A percentile compares a stretch with the other conserved stretches of the same genome.
Conservation (phyloP, 2,797 vertebrate species). For the Pantherophis vulpinus region DNA sequence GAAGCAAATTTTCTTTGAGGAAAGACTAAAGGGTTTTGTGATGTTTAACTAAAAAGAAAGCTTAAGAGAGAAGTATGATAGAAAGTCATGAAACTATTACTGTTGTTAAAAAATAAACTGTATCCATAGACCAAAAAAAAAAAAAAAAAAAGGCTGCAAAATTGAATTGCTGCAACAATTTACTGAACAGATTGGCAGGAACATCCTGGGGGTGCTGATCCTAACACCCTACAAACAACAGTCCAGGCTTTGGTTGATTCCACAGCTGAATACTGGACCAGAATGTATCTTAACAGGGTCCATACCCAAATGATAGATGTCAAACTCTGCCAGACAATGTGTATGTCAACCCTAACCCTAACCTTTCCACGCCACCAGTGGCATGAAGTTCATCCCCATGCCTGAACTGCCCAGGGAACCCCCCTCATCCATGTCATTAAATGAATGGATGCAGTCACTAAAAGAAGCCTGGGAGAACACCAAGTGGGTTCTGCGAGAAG, state of each 20-base stretch:
- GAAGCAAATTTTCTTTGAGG: not conserved
- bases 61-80: not conserved
- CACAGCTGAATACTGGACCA: not conserved
- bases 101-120: not conserved
- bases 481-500: too few relatives aligned
- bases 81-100: not conserved
- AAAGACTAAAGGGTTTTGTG: not conserved
- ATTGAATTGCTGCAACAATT: not conserved
- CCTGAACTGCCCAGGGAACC: too few relatives aligned
- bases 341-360: too few relatives aligned
- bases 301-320: not conserved
- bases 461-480: too few relatives aligned
- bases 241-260: not conserved
- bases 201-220: not conserved
- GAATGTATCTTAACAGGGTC: not conserved
- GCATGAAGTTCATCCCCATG: too few relatives aligned
- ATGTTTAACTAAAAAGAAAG: not conserved
- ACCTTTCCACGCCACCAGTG: too few relatives aligned
- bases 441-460: too few relatives aligned
- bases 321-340: not conserved
- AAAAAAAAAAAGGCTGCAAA: not conserved
- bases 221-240: not conserved
- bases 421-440: too few relatives aligned
- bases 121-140: not conserved
- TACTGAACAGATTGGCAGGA: not conserved